Base-by-base conservation (phyloP, 2,113 vertebrate genomes). In the Heliornis fulica region DNA sequence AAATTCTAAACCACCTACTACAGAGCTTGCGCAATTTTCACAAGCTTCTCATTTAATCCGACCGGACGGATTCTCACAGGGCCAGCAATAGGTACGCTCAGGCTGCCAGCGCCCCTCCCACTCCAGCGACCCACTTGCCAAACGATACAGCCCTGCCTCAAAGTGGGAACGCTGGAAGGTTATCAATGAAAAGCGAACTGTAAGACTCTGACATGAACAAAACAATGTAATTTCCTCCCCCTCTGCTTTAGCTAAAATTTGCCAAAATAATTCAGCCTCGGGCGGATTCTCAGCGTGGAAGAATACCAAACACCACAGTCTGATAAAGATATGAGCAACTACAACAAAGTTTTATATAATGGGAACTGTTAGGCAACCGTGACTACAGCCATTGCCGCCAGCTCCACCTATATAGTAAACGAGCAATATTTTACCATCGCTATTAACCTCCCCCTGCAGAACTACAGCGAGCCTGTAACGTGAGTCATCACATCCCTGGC, bases 231-330 rank as follows among this genome's bases (percentile, higher is more conserved):
- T 95, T 95, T 96, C 92, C 93, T 93, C 75, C 46, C 56, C 31
- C 92, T 96, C 45, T 94, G 90, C 95, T 96, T 96, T 93, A 66
- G 71, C 87, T 94, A 59, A 93, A 96, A 95, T 93, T 90, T 96
- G 94, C 94, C 96, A 96, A 95, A 96, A 66, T 54, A 94, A 88
- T 86, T 90, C 83, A 64, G 88, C 95, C 92, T n/a, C 9, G 50
- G 92, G 95, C 94, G 93, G 68, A 93, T 90, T 65, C 79, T 83
- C 76, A 86, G 60, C 2, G 1, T 90, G 90, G 94, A 95, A 95
- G 80, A 94, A 83, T 19, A 94, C 92, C 93, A 88, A 93, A 82
- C 78, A 94, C 57, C 76, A 59, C 38, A 75, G 85, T 45, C 92
- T 93, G 92, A 95, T 71, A 92, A 83, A 92, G 94, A 94, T 75